Conservation (phyloP, 2,113 vertebrate species). For the Phylloscopus trochiloides region DNA sequence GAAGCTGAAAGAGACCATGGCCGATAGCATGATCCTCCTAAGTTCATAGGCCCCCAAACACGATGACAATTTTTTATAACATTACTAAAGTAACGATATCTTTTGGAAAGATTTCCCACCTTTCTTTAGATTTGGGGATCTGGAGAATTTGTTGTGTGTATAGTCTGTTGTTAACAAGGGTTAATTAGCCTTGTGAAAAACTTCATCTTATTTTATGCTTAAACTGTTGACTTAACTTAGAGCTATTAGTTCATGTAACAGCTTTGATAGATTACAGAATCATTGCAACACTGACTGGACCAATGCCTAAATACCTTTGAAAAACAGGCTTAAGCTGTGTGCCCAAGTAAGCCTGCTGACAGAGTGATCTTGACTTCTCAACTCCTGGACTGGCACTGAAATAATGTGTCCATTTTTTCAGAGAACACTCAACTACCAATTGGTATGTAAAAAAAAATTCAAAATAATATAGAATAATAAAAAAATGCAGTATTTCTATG, state of each 20-base stretch:
- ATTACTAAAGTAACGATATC: neutral
- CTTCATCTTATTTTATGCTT: slow-evolving; percentile 13
- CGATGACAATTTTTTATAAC: neutral
- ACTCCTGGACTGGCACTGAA: neutral
- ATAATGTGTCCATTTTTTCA: neutral
- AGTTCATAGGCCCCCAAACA: neutral
- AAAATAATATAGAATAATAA: neutral
- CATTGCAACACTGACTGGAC: slow-evolving; percentile 55
- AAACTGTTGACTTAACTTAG: slow-evolving; percentile 41
- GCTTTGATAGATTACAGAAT: slow-evolving; percentile 52
- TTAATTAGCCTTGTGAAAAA: slow-evolving; percentile 19
- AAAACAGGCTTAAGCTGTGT: neutral
- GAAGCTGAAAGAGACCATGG: neutral
- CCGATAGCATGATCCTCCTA: neutral
- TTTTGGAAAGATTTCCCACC: neutral
- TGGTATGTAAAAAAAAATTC: neutral
- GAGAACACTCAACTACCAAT: neutral
- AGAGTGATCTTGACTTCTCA: neutral
- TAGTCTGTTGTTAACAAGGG: neutral
- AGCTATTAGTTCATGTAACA: slow-evolving; percentile 40
- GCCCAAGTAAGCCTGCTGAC: neutral
- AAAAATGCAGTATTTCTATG: neutral
- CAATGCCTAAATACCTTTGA: slow-evolving; percentile 38
- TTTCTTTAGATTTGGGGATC: neutral
- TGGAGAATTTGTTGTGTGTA: neutral